phyloP scores from a whole-genome alignment of 2,888 invertebrate genomes.

The Isotomurus palustris region DNA sequence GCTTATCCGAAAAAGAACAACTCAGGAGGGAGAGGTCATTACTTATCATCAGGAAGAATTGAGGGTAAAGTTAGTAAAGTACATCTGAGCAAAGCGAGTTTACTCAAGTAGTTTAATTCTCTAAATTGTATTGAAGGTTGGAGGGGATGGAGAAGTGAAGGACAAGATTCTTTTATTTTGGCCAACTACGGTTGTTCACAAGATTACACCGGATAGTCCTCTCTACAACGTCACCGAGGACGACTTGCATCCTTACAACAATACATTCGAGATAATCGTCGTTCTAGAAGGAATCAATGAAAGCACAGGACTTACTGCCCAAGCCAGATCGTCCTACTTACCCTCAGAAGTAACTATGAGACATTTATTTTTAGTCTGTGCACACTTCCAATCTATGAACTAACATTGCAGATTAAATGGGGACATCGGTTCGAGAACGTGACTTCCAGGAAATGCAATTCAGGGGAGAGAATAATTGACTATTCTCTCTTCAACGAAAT shows the following conservation, averaged over 20 bases:
- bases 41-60: constrained; percentile 39
- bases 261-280: constrained; percentile 77
- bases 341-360: constrained; percentile 50
- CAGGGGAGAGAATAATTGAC: constrained; percentile 32
- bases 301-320: constrained; percentile 76
- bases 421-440: constrained; percentile 36
- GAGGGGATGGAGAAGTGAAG: constrained; percentile 43
- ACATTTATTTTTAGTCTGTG: neutral
- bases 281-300: constrained; percentile 80
- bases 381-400: neutral
- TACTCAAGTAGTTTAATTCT: neutral
- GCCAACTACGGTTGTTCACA: constrained; percentile 93
- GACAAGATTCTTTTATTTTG: constrained; percentile 90
- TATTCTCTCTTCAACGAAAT: constrained; percentile 36
- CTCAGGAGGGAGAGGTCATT: constrained; percentile 42
- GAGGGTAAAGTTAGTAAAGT: neutral
- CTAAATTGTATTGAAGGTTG: constrained; percentile 19
- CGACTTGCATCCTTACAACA: constrained; percentile 66
- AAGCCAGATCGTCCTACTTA: constrained; percentile 75
- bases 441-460: constrained; percentile 21
- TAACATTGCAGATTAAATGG: constrained; percentile 36
- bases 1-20: constrained; percentile 31
- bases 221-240: constrained; percentile 82
- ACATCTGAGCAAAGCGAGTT: neutral
- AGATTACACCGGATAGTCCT: constrained; percentile 77